Base-by-base conservation (phyloP, 2,797 vertebrate species). In the Botia almorhae region DNA sequence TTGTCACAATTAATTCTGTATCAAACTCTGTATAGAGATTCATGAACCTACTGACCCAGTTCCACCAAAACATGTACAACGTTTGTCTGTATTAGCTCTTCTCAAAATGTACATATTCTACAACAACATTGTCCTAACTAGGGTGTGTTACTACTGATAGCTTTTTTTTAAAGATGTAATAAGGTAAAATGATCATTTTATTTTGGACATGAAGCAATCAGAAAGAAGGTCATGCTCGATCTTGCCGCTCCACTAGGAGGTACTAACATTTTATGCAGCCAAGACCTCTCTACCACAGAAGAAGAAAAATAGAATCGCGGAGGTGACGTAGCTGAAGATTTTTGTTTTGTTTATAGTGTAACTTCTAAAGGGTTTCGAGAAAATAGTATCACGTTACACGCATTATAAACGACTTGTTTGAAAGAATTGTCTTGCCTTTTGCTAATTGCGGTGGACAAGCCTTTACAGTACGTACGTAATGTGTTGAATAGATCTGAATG, bases 251-350 rank as follows among this genome's bases (percentile, higher is more conserved):
- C 76, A 26, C 68, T 63, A 63, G 67, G 68, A 51, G 29, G 46
- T n/a, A n/a, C 29, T 4, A 39, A 53, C 8, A 13, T 4, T 0
- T 23, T 70, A 43, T 58, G 56, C 2, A 53, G 46, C 13, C 6
- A 13, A 26, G 14, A n/a, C 4, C n/a, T 36, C 23, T 51, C 39
- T 39, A 71, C 58, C 68, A 71, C n/a, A 64, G 56, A 78, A 71
- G 58, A 64, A 71, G 76, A 5, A 19, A 2, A 53, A 19, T 1
- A 26, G n/a, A 43, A 3, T 1, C 1, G 4, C n/a, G 7, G 19
- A 48, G 29, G 12, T 12, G n/a, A 29, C 64, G n/a, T 56, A 76
- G 4, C 33, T 8, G 2, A 11, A 14, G 7, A 17, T 13, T 55
- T 13, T 0, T 0, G 7, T 19, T 50, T 36, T 7, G 39, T 17